phyloP scores from a whole-genome alignment of 2,113 vertebrate species.

The Hemiscyllium ocellatum region DNA sequence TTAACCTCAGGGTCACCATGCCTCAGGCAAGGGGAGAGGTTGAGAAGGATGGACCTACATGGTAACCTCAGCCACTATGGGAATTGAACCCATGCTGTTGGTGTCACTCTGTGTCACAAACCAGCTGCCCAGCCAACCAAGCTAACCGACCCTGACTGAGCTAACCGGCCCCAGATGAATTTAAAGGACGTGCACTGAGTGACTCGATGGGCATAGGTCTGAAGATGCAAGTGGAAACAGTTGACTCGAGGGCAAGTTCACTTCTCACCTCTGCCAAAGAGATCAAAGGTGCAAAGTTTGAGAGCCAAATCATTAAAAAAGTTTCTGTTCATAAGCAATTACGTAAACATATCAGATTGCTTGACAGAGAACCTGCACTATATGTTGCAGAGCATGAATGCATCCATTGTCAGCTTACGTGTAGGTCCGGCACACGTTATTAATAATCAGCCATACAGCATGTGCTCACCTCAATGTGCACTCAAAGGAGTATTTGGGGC shows the following conservation, averaged over 20 bases:
- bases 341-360: neutral
- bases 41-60: too few species aligned
- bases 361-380: neutral
- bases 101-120: too few species aligned
- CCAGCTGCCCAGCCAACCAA: too few species aligned
- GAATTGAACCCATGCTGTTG: too few species aligned
- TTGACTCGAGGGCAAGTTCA: neutral
- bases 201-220: neutral
- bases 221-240: neutral
- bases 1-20: too few species aligned
- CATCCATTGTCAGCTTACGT: neutral
- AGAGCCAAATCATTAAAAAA: neutral
- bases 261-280: neutral
- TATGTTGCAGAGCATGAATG: neutral
- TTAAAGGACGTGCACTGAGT: neutral
- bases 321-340: neutral
- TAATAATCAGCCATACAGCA: neutral
- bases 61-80: too few species aligned
- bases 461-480: neutral
- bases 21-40: too few species aligned
- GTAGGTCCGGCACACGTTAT: neutral
- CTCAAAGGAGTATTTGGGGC: neutral
- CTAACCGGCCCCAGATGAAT: neutral
- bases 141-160: too few species aligned
- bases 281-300: neutral